Conservation (phyloP, 2,113 vertebrate species). For the Lamprotornis superbus region DNA sequence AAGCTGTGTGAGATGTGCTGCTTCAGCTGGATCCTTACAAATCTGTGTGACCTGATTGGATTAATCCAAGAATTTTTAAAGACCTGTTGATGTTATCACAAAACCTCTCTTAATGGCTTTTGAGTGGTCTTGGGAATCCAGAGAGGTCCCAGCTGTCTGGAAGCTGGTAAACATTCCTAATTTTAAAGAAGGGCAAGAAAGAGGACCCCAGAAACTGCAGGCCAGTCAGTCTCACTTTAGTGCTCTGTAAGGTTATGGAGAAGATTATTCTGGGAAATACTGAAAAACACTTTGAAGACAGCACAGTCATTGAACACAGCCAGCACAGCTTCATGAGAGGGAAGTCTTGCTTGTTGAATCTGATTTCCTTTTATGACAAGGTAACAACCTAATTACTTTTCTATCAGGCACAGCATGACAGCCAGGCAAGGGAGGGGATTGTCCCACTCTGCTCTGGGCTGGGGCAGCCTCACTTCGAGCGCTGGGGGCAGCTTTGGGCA, state of each 20-base stretch:
- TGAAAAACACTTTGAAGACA: background rate
- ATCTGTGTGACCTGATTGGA: background rate
- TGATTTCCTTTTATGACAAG: background rate
- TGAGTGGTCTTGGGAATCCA: background rate
- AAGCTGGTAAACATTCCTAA: background rate
- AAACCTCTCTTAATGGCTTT: background rate
- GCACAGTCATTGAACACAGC: background rate
- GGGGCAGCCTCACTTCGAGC: background rate
- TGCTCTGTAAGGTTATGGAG: background rate
- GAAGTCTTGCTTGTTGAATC: background rate
- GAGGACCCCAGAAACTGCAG: background rate
- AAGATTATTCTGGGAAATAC: background rate
- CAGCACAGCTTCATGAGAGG: background rate
- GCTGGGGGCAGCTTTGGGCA: background rate
- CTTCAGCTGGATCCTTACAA: background rate
- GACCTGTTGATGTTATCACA: background rate
- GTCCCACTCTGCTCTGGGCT: rapidly evolving
- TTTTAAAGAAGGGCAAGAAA: background rate
- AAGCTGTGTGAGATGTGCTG: background rate
- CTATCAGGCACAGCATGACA: background rate
- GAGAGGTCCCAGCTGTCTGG: background rate
- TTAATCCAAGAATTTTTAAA: background rate
- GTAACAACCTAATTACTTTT: background rate
- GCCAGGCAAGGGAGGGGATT: rapidly evolving
- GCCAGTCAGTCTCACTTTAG: background rate